Base-by-base conservation (phyloP, 1,140 invertebrate species). In the Eueides isabella region DNA sequence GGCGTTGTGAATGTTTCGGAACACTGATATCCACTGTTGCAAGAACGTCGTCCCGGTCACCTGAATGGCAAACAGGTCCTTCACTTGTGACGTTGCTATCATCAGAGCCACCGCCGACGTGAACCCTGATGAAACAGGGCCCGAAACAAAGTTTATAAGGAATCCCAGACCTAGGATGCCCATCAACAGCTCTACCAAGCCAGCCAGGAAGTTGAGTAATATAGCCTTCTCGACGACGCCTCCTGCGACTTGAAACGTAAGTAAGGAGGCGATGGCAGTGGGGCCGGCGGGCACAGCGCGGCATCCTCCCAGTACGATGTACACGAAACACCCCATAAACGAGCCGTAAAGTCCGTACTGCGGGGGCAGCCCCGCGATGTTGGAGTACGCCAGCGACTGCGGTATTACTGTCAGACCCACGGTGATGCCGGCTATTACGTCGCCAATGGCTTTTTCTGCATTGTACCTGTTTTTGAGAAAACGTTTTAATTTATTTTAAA, bases 71-170 rank as follows among this genome's bases (percentile, higher is more conserved):
- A 98, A 94, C 26, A 98, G 88, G 79, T 97, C 96, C 91, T 98
- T 98, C 11, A 98, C 92, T 94, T 99, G 98, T 1, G 97, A 97
- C 2, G 96, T 96, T 1, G 97, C 95, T 64, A 99, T 98, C 74
- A 98, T 98, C 19, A 99, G 94, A 19, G 98, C 98, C 12, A 98
- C 98, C 0, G 98, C 98, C 1, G 97, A 98, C 0, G 98, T 98
- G 86, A 99, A 99, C 16, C 98, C 97, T 12, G 97, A 98, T 14
- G 98, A 98, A 0, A 99, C 98, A 0, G 98, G 97, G 5, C 97
- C 97, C 0, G 97, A 98, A 1, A 99, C 97, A 89, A 98, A 99
- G 91, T 98, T 97, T 65, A 99, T 97, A 33, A 99, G 93, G 87
- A 99, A 98, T 61, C 98, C 97, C 76, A 99, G 94, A 61, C 98